A percentile compares a stretch with the other conserved stretches of the same genome.
Evolutionary conservation across 2,797 vertebrate species (phyloP).

Genomic region (Selene dorsalis): DNA sequence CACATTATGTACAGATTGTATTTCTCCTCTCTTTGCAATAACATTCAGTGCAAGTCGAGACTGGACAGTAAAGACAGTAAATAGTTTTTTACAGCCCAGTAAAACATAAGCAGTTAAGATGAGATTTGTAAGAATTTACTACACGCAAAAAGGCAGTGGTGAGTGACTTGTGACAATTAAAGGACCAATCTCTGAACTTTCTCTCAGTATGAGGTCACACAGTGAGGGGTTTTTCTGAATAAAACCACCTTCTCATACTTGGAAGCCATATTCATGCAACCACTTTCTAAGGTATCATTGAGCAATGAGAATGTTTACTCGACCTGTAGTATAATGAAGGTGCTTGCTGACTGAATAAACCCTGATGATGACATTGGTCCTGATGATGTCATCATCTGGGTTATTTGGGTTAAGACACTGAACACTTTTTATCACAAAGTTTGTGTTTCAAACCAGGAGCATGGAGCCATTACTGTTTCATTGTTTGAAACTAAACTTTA

Average conservation of each 20-base stretch:
- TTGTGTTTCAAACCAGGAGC: not conserved
- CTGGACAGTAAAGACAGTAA: not conserved
- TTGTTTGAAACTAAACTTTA: not conserved
- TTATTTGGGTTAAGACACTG: not conserved
- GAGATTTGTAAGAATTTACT: not conserved
- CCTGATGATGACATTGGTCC: not conserved
- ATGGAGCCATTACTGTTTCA: not conserved
- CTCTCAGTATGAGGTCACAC: not conserved
- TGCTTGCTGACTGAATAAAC: not conserved
- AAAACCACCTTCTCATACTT: not conserved
- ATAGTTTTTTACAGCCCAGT: not conserved
- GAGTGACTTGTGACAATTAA: not conserved
- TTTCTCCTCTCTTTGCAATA: conserved; percentile 11
- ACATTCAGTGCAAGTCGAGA: conserved; percentile 8
- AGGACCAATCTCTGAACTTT: not conserved
- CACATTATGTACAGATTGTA: not conserved
- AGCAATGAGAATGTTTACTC: not conserved
- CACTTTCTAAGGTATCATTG: not conserved
- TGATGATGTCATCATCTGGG: not conserved
- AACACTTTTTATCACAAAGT: not conserved
- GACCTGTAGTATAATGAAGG: not conserved
- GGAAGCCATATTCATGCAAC: not conserved
- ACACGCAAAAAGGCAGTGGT: not conserved
- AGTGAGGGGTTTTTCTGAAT: not conserved
- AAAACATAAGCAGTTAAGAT: not conserved